Evolutionary conservation across 2,113 vertebrate species (phyloP).

Genomic region (Choloepus hoffmanni): DNA sequence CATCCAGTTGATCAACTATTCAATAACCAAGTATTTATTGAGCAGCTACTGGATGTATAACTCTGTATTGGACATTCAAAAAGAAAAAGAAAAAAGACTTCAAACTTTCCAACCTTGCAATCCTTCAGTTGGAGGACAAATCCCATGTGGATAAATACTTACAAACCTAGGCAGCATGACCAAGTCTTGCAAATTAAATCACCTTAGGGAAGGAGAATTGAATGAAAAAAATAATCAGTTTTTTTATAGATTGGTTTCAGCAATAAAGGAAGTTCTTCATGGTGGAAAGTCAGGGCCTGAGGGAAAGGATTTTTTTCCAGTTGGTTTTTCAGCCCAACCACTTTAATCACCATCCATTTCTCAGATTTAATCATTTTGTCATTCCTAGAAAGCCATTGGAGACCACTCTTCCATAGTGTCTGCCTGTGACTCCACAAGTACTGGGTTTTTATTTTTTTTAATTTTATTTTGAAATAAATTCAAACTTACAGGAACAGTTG

Average conservation of each 20-base stretch:
- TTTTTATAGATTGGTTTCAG: neutral
- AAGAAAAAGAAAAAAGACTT: too few relatives aligned
- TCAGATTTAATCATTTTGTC: neutral
- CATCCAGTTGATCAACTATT: neutral
- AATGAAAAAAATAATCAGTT: conserved; percentile 11
- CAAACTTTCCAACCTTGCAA: too few relatives aligned
- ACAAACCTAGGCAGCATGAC: neutral
- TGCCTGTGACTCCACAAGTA: neutral
- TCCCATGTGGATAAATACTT: neutral
- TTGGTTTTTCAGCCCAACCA: neutral
- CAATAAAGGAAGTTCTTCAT: neutral
- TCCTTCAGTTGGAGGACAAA: neutral
- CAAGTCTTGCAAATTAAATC: neutral
- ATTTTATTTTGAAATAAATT: too few relatives aligned
- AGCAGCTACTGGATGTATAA: neutral
- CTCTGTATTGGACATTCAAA: neutral
- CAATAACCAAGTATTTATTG: neutral
- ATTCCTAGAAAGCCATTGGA: neutral
- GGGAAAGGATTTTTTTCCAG: neutral
- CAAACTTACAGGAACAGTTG: too few relatives aligned
- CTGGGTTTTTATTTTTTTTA: too few relatives aligned
- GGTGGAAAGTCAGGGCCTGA: neutral
- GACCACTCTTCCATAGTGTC: neutral
- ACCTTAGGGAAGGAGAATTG: neutral
- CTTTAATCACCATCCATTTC: neutral